Evolutionary conservation across 2,113 vertebrate species (phyloP).

Genomic region (Amphilophus citrinellus): DNA sequence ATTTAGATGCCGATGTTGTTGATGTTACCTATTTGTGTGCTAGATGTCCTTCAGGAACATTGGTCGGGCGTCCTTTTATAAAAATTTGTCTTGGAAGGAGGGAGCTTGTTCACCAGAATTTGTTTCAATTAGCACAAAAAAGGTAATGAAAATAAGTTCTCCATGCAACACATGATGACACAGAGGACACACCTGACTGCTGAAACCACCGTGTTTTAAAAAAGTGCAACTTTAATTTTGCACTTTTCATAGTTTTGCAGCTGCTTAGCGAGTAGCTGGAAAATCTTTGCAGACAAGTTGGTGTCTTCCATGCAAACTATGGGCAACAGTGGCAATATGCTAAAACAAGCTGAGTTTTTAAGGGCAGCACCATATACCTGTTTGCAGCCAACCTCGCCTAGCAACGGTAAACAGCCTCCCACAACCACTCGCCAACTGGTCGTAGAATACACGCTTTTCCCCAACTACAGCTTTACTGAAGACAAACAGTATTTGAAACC

Average conservation of each 20-base stretch:
- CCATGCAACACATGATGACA: background rate
- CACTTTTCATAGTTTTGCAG: background rate
- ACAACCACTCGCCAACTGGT: background rate
- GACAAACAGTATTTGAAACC: background rate
- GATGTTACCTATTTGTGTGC: background rate
- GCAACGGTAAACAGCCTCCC: background rate
- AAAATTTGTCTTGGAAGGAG: too few species aligned
- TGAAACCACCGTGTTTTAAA: background rate
- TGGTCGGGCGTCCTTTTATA: background rate
- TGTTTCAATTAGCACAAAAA: background rate
- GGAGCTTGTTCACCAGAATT: background rate
- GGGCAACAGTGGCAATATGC: background rate
- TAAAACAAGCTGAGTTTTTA: constrained; percentile 1
- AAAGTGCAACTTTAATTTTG: background rate
- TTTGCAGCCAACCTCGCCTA: background rate
- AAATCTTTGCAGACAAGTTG: background rate
- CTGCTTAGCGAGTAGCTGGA: background rate
- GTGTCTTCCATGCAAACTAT: background rate
- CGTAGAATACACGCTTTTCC: background rate
- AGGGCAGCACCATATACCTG: background rate
- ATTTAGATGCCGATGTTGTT: background rate
- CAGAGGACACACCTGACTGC: background rate
- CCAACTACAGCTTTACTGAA: background rate
- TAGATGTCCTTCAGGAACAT: background rate
- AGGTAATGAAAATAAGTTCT: background rate